Evolutionary conservation across 2,797 vertebrate species (phyloP).

Genomic region (Labeo calbasu): DNA sequence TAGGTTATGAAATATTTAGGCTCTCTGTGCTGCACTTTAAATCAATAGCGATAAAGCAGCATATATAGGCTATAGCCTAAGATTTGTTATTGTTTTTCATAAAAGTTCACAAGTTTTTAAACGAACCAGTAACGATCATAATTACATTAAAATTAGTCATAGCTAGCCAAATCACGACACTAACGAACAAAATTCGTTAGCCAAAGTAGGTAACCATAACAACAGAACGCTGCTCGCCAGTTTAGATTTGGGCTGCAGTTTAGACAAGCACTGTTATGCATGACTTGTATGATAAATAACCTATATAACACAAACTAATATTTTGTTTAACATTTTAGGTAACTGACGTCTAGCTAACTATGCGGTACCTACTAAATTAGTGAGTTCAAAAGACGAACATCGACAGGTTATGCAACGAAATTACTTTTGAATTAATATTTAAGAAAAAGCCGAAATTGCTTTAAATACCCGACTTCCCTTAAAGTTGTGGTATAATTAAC

Average conservation of each 20-base stretch:
- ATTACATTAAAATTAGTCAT: background rate
- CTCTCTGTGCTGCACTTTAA: background rate
- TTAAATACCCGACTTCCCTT: background rate
- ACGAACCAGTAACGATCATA: background rate
- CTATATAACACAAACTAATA: too few species aligned
- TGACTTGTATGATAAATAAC: background rate
- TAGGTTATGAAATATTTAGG: slow-evolving; percentile 11
- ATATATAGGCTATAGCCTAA: background rate
- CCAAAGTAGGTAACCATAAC: background rate
- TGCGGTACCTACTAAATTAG: background rate
- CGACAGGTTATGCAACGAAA: background rate
- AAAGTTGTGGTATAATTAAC: background rate
- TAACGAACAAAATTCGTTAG: background rate
- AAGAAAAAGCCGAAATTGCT: background rate
- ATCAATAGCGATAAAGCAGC: background rate
- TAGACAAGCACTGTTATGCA: background rate
- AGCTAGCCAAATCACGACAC: background rate
- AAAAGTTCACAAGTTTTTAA: background rate
- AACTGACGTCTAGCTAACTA: background rate
- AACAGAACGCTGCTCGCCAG: background rate
- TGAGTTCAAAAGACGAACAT: background rate
- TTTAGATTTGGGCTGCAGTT: background rate
- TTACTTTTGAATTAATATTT: background rate
- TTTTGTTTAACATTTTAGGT: background rate
- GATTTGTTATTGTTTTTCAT: background rate